phyloP scores from a whole-genome alignment of 2,113 vertebrate species.

The Jacana jacana region DNA sequence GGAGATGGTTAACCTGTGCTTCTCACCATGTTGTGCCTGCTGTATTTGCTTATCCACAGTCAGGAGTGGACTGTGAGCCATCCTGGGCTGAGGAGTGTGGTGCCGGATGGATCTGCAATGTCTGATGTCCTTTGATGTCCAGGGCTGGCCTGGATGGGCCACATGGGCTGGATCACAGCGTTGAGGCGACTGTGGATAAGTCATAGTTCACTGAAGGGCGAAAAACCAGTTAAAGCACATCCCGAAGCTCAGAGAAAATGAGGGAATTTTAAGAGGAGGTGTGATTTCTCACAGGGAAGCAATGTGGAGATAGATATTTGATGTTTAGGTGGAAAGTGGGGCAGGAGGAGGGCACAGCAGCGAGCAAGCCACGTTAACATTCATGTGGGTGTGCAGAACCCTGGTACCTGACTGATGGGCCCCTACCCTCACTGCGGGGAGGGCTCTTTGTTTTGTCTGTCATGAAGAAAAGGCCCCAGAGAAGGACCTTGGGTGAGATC shows the following conservation, averaged over 20 bases:
- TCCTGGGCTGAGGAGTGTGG: neutral
- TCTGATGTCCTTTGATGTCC: neutral
- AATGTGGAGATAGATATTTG: neutral
- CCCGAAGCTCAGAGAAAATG: neutral
- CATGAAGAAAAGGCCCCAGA: neutral
- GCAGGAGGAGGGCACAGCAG: neutral
- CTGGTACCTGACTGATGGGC: neutral
- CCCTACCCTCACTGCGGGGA: neutral
- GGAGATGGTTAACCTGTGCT: neutral
- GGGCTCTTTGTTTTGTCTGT: neutral
- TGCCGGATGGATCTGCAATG: accelerated
- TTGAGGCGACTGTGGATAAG: neutral
- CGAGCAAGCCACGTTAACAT: accelerated
- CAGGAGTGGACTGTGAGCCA: accelerated
- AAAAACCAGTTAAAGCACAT: neutral
- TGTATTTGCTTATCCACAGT: accelerated
- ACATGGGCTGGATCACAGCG: accelerated
- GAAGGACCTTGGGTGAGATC: neutral
- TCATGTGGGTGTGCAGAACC: neutral
- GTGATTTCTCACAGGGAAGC: neutral
- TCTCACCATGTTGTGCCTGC: accelerated
- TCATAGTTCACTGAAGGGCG: neutral
- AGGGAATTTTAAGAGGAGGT: neutral
- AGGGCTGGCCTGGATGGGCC: neutral
- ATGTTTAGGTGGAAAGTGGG: neutral